These are phyloP conservation scores for Falco naumanni DNA, from an alignment of 2,797 vertebrate species.

Conservation along the genomic window DNA sequence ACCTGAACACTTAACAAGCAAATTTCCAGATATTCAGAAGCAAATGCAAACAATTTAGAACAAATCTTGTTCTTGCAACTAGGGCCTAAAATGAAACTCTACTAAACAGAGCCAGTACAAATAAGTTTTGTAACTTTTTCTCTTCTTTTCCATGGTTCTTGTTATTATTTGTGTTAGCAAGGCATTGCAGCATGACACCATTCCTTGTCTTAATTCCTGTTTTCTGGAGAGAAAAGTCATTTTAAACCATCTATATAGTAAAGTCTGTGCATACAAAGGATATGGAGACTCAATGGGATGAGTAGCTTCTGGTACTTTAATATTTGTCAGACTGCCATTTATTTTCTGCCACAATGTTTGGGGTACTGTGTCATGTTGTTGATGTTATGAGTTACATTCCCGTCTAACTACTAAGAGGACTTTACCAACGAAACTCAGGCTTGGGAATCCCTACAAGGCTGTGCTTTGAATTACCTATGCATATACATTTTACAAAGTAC, in stretches of 20 bases:
- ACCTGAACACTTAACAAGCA: slow-evolving; percentile 68
- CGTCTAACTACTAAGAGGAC: not conserved
- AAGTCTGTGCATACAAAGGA: not conserved
- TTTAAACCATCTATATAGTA: not conserved
- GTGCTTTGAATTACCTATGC: not conserved
- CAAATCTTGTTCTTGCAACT: slow-evolving; percentile 53
- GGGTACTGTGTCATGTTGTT: not conserved
- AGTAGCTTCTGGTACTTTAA: not conserved
- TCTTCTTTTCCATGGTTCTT: not conserved
- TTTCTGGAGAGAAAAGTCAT: not conserved
- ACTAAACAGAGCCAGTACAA: slow-evolving; percentile 31
- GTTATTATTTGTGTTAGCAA: not conserved
- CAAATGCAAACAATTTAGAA: slow-evolving; percentile 70
- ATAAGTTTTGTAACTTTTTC: not conserved
- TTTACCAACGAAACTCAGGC: not conserved
- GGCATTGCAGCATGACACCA: not conserved
- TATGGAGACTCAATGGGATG: not conserved
- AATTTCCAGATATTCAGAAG: slow-evolving; percentile 66
- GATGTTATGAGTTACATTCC: not conserved
- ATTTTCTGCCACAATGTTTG: not conserved
- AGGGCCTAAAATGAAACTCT: slow-evolving; percentile 47
- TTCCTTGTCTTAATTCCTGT: not conserved
- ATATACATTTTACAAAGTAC: not conserved
- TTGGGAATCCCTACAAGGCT: not conserved
- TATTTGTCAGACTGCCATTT: not conserved